phyloP scores from a whole-genome alignment of 2,797 vertebrate genomes.

The Periophthalmus magnuspinnatus region DNA sequence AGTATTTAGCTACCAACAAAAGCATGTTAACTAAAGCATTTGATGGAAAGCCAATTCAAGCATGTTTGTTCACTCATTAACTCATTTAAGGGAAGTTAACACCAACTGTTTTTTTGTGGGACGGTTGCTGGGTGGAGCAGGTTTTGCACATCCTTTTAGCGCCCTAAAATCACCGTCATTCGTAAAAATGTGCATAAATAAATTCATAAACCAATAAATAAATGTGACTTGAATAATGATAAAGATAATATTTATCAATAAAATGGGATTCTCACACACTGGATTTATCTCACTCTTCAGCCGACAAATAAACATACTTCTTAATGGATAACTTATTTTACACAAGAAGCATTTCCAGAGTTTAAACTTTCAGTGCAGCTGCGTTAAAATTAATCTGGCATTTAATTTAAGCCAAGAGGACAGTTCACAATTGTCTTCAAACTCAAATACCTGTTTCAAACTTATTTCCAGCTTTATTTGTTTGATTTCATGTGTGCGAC shows the following conservation, averaged over 20 bases:
- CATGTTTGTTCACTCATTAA: neutral
- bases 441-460: neutral
- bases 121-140: neutral
- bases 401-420: neutral
- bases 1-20: neutral
- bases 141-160: neutral
- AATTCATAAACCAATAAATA: neutral
- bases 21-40: constrained; percentile 1
- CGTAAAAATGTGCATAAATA: neutral
- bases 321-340: too few relatives aligned
- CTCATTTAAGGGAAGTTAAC: neutral
- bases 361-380: too few relatives aligned
- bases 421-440: too few relatives aligned
- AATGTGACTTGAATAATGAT: neutral
- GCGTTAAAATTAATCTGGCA: neutral
- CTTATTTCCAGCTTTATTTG: neutral
- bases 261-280: neutral
- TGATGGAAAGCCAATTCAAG: neutral
- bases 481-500: constrained; percentile 1
- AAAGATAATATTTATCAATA: neutral
- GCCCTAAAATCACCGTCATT: too few relatives aligned
- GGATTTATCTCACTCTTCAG: too few relatives aligned
- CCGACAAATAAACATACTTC: too few relatives aligned
- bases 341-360: too few relatives aligned
- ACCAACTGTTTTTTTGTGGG: neutral